Conservation (phyloP, 2,113 vertebrate genomes). For the Promerops cafer region DNA sequence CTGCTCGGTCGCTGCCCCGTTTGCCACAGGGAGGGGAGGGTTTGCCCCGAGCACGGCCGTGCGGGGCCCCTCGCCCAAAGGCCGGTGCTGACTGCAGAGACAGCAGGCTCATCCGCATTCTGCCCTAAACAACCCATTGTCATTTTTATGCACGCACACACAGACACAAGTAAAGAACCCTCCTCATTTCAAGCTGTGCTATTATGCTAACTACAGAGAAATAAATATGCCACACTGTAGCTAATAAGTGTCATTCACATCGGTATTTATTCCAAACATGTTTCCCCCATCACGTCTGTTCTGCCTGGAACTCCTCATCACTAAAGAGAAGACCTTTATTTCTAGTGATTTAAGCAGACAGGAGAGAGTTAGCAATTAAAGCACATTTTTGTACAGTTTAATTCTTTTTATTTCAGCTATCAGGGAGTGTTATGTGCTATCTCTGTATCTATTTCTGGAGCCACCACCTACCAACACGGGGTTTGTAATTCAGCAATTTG, state of each 20-base stretch:
- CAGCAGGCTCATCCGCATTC: not conserved
- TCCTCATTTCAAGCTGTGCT: conserved; percentile 20
- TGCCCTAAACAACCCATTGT: not conserved
- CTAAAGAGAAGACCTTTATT: conserved; percentile 36
- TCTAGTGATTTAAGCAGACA: conserved; percentile 27
- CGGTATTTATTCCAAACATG: conserved; percentile 58
- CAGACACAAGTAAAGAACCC: not conserved
- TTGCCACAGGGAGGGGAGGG: not conserved
- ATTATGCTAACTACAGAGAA: conserved; percentile 48
- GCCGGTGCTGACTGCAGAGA: not conserved
- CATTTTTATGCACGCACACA: not conserved
- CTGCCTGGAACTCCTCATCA: conserved; percentile 20
- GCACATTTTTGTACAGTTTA: conserved; percentile 35
- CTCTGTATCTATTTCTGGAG: not conserved
- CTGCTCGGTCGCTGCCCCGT: not conserved
- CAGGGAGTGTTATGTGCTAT: not conserved
- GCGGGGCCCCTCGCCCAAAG: not conserved
- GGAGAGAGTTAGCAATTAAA: conserved; percentile 42
- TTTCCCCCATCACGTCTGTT: conserved; percentile 31
- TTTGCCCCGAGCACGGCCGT: not conserved
- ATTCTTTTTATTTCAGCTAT: conserved; percentile 30
- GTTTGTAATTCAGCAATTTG: fast-evolving
- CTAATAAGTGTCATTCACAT: conserved; percentile 55
- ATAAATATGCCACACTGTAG: conserved; percentile 32
- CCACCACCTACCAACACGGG: not conserved